Conservation (phyloP, 2,888 invertebrate species). For the Eustalomyia histrio region DNA sequence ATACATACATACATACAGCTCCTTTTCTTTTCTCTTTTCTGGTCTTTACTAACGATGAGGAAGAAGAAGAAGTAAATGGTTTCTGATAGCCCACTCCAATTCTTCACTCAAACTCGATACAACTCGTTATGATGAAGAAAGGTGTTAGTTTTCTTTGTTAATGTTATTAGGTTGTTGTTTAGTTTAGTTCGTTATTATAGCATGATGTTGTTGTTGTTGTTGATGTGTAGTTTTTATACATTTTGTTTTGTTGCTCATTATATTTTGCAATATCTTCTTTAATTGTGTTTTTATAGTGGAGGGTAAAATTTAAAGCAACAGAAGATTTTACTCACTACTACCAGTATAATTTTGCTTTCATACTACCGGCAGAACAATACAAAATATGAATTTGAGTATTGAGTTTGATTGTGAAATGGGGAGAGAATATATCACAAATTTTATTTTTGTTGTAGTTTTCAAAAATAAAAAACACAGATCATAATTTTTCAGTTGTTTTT, state of each 20-base stretch:
- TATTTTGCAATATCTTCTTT: conserved; percentile 24
- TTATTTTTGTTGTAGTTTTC: neutral
- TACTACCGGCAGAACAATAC: conserved; percentile 26
- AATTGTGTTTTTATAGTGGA: conserved; percentile 1
- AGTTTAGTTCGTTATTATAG: neutral
- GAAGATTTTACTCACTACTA: neutral
- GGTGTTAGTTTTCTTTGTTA: conserved; percentile 19
- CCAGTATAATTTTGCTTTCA: conserved; percentile 18
- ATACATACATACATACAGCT: neutral
- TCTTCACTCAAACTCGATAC: conserved; percentile 2
- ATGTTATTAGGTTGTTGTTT: conserved; percentile 28
- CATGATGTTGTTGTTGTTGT: neutral
- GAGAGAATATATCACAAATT: conserved; percentile 26
- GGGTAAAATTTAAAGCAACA: neutral
- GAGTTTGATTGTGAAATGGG: neutral
- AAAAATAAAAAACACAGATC: neutral
- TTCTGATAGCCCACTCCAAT: neutral
- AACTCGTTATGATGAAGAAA: conserved; percentile 36
- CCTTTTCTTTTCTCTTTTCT: neutral
- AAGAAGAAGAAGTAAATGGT: neutral
- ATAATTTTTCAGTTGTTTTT: neutral
- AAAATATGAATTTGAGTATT: neutral
- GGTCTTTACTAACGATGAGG: neutral
- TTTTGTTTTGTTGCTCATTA: conserved; percentile 7
- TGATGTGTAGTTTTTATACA: neutral